These are phyloP conservation scores for Stenodema calcarata DNA, from an alignment of 2,888 invertebrate species.

Conservation along the genomic window DNA sequence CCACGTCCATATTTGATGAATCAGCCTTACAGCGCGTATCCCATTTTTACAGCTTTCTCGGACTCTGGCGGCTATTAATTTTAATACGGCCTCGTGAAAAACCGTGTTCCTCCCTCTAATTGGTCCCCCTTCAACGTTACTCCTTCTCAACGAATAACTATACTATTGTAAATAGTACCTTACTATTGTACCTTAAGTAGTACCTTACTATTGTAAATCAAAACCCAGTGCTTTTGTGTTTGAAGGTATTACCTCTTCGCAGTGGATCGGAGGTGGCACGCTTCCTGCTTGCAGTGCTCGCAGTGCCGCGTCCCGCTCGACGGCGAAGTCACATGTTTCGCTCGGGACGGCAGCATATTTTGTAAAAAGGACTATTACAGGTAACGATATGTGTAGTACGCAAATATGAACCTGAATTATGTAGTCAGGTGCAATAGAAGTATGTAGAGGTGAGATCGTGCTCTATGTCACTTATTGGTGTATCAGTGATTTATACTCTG, in stretches of 20 bases:
- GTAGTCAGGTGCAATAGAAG: too few relatives aligned
- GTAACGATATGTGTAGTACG: slow-evolving; percentile 67
- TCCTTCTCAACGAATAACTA: background rate
- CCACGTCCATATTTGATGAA: too few relatives aligned
- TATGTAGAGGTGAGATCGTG: too few relatives aligned
- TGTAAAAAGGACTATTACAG: slow-evolving; percentile 97
- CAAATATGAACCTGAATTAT: too few relatives aligned
- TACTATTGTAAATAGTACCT: background rate
- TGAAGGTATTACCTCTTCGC: slow-evolving; percentile 81
- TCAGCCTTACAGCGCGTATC: background rate
- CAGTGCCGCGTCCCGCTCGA: slow-evolving; percentile 89
- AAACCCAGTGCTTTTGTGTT: background rate
- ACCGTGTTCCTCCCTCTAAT: background rate
- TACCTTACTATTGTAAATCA: background rate
- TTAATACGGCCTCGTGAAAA: background rate
- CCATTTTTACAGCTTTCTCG: background rate
- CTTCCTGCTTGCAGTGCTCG: slow-evolving; percentile 87
- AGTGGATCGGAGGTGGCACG: slow-evolving; percentile 92
- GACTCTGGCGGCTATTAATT: background rate
- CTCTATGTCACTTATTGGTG: too few relatives aligned
- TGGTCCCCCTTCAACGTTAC: background rate
- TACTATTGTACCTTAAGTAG: background rate
- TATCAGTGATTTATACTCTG: too few relatives aligned
- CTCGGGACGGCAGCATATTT: slow-evolving; percentile 90
- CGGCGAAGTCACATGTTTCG: slow-evolving; percentile 90